Conservation (phyloP, 2,797 vertebrate species). For the Pseudomugil gertrudae region DNA sequence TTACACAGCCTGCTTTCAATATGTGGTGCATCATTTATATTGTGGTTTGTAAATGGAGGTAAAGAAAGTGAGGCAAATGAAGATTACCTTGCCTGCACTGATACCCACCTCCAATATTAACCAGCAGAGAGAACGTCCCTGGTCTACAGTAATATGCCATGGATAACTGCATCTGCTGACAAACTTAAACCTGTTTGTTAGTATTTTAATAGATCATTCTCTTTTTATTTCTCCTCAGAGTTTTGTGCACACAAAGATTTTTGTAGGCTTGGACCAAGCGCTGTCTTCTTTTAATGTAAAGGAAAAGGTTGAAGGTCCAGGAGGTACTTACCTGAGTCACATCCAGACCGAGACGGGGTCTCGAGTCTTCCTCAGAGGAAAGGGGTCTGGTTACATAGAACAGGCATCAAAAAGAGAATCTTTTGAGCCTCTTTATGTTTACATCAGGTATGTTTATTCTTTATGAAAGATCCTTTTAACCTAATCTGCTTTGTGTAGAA, state of each 20-base stretch:
- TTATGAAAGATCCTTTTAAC: background rate
- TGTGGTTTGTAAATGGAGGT: conserved; percentile 68
- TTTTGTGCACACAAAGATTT: conserved; percentile 88
- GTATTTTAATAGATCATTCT: background rate
- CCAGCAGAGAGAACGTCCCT: conserved; percentile 76
- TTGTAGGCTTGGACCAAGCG: conserved; percentile 84
- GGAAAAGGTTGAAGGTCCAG: conserved; percentile 84
- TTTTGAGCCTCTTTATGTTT: conserved; percentile 86
- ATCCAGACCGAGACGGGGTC: conserved; percentile 85
- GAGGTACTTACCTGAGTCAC: conserved; percentile 83
- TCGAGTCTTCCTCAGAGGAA: conserved; percentile 84
- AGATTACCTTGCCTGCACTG: conserved; percentile 77
- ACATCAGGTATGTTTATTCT: conserved; percentile 80
- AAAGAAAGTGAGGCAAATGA: conserved; percentile 78
- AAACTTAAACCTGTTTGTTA: conserved; percentile 22
- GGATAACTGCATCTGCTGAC: conserved; percentile 79
- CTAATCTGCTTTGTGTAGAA: background rate
- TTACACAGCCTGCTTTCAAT: background rate
- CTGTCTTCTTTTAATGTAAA: conserved; percentile 82
- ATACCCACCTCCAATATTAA: conserved; percentile 83
- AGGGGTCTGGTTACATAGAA: conserved; percentile 86
- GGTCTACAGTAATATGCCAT: conserved; percentile 52
- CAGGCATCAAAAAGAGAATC: conserved; percentile 86
- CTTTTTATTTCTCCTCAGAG: conserved; percentile 67
- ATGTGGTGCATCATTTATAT: background rate